Evolutionary conservation across 2,888 invertebrate species (phyloP).

Genomic region (Heliconius aoede): DNA sequence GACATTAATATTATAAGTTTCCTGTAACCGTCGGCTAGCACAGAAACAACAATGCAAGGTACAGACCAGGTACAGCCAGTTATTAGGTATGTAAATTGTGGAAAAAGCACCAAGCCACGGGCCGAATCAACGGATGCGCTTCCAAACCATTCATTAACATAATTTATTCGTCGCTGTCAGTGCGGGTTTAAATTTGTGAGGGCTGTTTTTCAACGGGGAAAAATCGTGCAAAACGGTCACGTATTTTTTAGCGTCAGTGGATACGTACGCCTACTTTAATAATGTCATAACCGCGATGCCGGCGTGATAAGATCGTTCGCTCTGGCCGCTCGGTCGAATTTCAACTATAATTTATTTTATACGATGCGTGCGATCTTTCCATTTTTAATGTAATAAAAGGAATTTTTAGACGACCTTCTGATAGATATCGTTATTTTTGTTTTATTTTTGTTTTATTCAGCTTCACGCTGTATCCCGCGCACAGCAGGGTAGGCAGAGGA

Average conservation of each 20-base stretch:
- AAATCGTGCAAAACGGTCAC: constrained; percentile 78
- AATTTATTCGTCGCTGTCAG: constrained; percentile 82
- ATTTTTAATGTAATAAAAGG: constrained; percentile 28
- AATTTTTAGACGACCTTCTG: not conserved
- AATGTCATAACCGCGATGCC: constrained; percentile 75
- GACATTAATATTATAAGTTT: constrained; percentile 21
- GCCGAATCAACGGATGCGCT: constrained; percentile 77
- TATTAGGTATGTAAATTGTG: constrained; percentile 73
- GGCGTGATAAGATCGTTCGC: constrained; percentile 71
- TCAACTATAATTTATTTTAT: constrained; percentile 74
- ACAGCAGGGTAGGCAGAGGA: too few species aligned
- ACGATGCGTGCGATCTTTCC: constrained; percentile 65
- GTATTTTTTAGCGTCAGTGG: constrained; percentile 75
- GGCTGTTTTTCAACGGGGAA: constrained; percentile 74
- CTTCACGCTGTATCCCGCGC: too few species aligned
- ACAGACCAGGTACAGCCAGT: constrained; percentile 51
- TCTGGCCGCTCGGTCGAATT: constrained; percentile 61
- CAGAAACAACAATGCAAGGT: constrained; percentile 34
- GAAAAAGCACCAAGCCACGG: constrained; percentile 69
- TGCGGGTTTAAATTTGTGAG: constrained; percentile 78
- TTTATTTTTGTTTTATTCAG: too few species aligned
- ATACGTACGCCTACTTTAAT: constrained; percentile 72
- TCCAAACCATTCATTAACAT: constrained; percentile 80
- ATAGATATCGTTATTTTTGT: not conserved
- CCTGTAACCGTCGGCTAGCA: constrained; percentile 27